These are phyloP conservation scores for Dendroctonus valens DNA, from an alignment of 1,140 invertebrate genomes.

Conservation along the genomic window DNA sequence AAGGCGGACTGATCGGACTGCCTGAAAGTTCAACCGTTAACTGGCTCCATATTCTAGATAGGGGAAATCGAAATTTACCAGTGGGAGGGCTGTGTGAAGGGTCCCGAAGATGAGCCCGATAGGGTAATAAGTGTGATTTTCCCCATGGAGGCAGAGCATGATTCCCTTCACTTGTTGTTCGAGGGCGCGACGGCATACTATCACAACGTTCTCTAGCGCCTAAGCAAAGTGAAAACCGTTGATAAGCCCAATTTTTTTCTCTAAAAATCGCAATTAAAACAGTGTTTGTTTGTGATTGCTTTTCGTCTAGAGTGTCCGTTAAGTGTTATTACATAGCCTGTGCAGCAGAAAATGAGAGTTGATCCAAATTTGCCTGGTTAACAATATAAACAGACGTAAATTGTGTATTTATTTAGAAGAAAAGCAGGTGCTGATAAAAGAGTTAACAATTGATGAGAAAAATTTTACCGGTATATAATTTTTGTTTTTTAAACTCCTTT, in stretches of 20 bases:
- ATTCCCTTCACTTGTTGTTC: conserved; percentile 62
- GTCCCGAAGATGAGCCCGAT: conserved; percentile 57
- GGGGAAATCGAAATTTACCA: conserved; percentile 5
- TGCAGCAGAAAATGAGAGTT: no score
- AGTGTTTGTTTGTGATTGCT: background rate
- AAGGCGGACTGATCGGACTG: conserved; percentile 63
- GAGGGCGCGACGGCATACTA: conserved; percentile 70
- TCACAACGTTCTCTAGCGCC: conserved; percentile 70
- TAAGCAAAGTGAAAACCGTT: background rate
- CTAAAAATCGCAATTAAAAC: background rate
- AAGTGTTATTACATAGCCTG: no score
- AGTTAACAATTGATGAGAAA: no score
- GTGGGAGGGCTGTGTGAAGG: conserved; percentile 63
- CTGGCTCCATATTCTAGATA: background rate
- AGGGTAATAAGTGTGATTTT: conserved; percentile 42
- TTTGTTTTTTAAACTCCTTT: no score
- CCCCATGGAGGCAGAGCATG: conserved; percentile 44
- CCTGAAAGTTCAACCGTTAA: conserved; percentile 38
- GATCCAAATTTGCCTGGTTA: no score
- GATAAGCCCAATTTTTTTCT: background rate
- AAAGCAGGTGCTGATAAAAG: no score
- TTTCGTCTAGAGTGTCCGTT: no score
- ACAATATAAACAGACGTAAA: no score
- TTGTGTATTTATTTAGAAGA: no score
- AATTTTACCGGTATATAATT: no score